phyloP scores from a whole-genome alignment of 1,140 invertebrate species.

The Pararge aegeria region DNA sequence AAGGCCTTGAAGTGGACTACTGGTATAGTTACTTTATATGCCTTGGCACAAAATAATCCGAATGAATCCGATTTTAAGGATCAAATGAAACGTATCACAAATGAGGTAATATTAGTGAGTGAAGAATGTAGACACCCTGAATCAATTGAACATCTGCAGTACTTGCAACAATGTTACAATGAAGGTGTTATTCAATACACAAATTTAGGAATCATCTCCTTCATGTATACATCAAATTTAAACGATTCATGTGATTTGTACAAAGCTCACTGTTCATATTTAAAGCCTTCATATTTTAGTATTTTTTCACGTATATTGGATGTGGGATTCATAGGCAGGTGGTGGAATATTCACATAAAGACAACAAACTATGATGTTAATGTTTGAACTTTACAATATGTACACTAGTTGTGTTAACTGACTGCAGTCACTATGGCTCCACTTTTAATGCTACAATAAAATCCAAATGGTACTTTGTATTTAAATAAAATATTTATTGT shows the following conservation, averaged over 20 bases:
- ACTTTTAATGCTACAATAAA: too few relatives aligned
- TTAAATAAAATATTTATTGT: too few relatives aligned
- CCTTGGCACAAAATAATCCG: constrained; percentile 82
- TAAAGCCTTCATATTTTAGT: constrained; percentile 82
- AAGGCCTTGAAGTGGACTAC: constrained; percentile 77
- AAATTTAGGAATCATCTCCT: constrained; percentile 85
- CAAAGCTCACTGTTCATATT: constrained; percentile 86
- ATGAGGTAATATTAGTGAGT: constrained; percentile 84
- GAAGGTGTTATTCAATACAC: constrained; percentile 83
- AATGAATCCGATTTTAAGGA: constrained; percentile 82
- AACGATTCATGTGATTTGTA: constrained; percentile 84
- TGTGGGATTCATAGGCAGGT: constrained; percentile 87
- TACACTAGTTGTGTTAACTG: too few relatives aligned
- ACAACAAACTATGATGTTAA: constrained; percentile 91
- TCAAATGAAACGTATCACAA: constrained; percentile 79
- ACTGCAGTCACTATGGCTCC: too few relatives aligned
- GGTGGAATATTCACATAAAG: constrained; percentile 85
- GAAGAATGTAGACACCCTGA: constrained; percentile 83
- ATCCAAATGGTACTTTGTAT: too few relatives aligned
- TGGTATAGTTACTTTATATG: constrained; percentile 66
- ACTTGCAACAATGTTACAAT: constrained; percentile 83
- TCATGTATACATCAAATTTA: constrained; percentile 88
- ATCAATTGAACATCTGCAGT: constrained; percentile 83
- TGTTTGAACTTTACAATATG: constrained; percentile 14
- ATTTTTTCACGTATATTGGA: constrained; percentile 86